Percentiles rank a stretch among this genome's conserved stretches.
Evolutionary conservation across 1,140 invertebrate species (phyloP).

Genomic region (Lucilia cuprina): DNA sequence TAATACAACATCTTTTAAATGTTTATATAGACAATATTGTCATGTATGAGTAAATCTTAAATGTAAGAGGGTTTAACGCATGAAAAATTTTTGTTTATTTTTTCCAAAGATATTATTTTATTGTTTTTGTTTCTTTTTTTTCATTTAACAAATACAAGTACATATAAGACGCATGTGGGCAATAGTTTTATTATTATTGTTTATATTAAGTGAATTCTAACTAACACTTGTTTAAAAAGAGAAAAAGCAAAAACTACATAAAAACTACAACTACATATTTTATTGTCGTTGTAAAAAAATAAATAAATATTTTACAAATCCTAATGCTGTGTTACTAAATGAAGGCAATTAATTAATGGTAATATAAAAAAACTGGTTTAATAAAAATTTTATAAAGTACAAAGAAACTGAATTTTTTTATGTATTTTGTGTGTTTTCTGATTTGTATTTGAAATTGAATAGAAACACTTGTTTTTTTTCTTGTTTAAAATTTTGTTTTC

Average conservation of each 20-base stretch:
- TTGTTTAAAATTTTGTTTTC: neutral
- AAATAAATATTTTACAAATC: neutral
- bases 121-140: neutral
- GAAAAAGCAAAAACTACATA: neutral
- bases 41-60: slow-evolving; percentile 3
- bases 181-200: neutral
- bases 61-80: slow-evolving; percentile 7
- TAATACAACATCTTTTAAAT: neutral
- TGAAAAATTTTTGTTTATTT: neutral
- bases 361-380: slow-evolving; percentile 2
- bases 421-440: neutral
- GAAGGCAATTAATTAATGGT: slow-evolving; percentile 11
- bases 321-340: slow-evolving; percentile 9
- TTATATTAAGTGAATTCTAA: neutral
- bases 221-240: neutral
- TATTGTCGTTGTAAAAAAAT: neutral
- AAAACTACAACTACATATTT: neutral
- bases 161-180: neutral
- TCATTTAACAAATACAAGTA: neutral
- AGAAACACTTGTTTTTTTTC: neutral
- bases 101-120: neutral
- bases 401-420: too few species aligned
- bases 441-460: neutral
- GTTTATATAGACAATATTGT: neutral
- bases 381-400: neutral